Evolutionary conservation across 2,888 invertebrate genomes (phyloP), one percentile per base, ranked within the genome.

Genomic region (Glaucopsyche alexis): DNA sequence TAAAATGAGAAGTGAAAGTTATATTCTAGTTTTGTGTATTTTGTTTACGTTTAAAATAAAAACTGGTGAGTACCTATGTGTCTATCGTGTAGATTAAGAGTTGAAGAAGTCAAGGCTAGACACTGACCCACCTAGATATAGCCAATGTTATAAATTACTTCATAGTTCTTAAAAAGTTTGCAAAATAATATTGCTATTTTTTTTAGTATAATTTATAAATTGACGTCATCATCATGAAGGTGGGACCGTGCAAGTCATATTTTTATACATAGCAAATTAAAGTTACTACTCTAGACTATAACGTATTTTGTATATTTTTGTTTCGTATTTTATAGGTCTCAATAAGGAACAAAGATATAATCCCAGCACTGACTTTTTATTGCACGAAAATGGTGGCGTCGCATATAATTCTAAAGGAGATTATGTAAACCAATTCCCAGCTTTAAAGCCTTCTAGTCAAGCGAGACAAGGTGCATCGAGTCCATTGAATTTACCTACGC

Each of bases 321-420:
- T 29, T 29, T 47, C 8, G 7, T 67, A 45, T 69, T 77, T 64
- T 84, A 65, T 82, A 91, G 91, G 85, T 55, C 77, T 84, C 72
- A 84, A 72, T 71, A 81, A 76, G 75, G 80, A 76, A n/a, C 83
- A 85, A 74, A 79, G 82, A 64, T 81, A 84, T 74, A 89, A 86
- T 81, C 79, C 85, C 7, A 90, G 85, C 76, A 84, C 83, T 7
- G 92, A 93, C 75, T 93, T 93, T 75, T 82, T 93, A 79, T 76
- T 85, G 45, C 92, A 92, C 71, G 92, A 93, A 85, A 83, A 84
- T 66, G 87, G 87, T 60, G 79, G 76, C 8, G 77, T 80, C 67
- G 73, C 77, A 64, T 79, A 78, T 73, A 80, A 78, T 38, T 80
- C 83, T 52, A 88, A 88, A 80, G 83, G 80, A 77, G 81, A 87